Conservation (phyloP, 2,888 invertebrate species). For the Fragum sueziense region DNA sequence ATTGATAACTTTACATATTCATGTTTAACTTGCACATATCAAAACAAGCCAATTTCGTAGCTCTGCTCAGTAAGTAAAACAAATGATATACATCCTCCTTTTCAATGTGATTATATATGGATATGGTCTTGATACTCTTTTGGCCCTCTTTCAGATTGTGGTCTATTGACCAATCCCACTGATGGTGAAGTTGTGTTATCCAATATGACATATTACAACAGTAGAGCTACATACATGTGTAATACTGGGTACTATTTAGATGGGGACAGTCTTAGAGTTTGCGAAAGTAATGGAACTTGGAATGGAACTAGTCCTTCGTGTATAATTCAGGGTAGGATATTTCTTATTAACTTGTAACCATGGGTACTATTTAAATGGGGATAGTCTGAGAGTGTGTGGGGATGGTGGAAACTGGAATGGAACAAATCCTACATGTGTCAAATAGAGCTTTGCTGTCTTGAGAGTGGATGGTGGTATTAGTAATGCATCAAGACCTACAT, state of each 20-base stretch:
- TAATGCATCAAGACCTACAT: no score
- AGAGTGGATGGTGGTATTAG: no score
- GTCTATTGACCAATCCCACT: constrained; percentile 4
- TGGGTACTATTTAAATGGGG: not conserved
- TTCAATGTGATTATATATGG: no score
- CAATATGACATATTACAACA: constrained; percentile 6
- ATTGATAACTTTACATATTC: no score
- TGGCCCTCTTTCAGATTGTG: constrained; percentile 21
- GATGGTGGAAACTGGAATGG: not conserved
- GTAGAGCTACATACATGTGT: constrained; percentile 5
- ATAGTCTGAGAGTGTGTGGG: not conserved
- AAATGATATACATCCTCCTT: no score
- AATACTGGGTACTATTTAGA: constrained; percentile 13
- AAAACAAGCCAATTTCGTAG: no score
- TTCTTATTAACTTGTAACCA: not conserved
- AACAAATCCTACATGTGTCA: not conserved
- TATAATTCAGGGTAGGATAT: constrained; percentile 5
- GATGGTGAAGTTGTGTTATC: constrained; percentile 12
- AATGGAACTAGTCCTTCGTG: constrained; percentile 10
- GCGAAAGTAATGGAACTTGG: constrained; percentile 11
- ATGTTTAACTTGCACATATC: no score
- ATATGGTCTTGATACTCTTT: not conserved
- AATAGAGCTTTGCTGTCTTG: not conserved
- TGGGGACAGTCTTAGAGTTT: constrained; percentile 6
- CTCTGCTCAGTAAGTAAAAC: constrained; percentile 18